Evolutionary conservation across 2,888 invertebrate species (phyloP).

Genomic region (Oxyteleia sp.): DNA sequence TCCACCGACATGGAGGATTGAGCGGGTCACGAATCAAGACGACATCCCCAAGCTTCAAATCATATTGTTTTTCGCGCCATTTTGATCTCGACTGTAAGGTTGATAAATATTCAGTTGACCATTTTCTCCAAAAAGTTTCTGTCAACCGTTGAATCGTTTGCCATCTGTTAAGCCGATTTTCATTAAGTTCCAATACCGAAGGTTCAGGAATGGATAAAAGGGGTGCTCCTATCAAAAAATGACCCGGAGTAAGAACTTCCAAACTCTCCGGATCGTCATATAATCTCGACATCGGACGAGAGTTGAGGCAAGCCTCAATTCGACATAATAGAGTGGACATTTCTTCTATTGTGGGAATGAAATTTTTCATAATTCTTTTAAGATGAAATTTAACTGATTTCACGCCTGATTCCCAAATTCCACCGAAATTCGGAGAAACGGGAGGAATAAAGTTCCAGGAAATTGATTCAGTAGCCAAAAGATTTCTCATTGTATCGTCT

Average conservation of each 20-base stretch:
- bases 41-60: slow-evolving; percentile 14
- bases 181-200: slow-evolving; percentile 54
- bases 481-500: slow-evolving; percentile 5
- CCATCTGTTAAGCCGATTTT: slow-evolving; percentile 71
- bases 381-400: background rate
- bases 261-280: slow-evolving; percentile 11
- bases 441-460: slow-evolving; percentile 18
- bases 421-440: slow-evolving; percentile 5
- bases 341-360: slow-evolving; percentile 9
- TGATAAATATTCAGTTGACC: slow-evolving; percentile 76
- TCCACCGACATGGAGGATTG: slow-evolving; percentile 22
- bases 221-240: slow-evolving; percentile 7
- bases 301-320: slow-evolving; percentile 24
- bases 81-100: slow-evolving; percentile 75
- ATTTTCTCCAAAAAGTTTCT: slow-evolving; percentile 69
- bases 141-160: slow-evolving; percentile 51
- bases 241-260: slow-evolving; percentile 11
- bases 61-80: slow-evolving; percentile 53
- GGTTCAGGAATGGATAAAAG: slow-evolving; percentile 60
- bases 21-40: slow-evolving; percentile 6
- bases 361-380: background rate
- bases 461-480: background rate
- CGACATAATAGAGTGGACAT: slow-evolving; percentile 5
- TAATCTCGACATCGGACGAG: slow-evolving; percentile 2
- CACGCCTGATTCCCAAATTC: slow-evolving; percentile 4